Evolutionary conservation across 2,113 vertebrate genomes (phyloP).

Genomic region (Pedionomus torquatus): DNA sequence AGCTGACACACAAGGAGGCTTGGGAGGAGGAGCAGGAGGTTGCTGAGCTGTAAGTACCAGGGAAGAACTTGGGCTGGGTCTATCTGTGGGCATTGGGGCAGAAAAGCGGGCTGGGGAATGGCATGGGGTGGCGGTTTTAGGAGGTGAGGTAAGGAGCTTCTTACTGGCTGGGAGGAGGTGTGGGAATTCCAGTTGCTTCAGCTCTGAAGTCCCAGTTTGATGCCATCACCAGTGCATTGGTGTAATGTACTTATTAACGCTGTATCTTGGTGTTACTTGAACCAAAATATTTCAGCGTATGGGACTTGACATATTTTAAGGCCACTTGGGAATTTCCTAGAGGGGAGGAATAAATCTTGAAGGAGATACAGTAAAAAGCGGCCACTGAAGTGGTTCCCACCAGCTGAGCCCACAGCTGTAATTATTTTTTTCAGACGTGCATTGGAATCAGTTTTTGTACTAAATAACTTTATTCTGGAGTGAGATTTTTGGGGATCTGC

Average conservation of each 20-base stretch:
- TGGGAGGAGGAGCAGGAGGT: slow-evolving; percentile 99
- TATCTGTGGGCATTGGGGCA: background rate
- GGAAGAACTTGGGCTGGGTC: background rate
- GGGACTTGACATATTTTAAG: background rate
- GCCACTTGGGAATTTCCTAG: background rate
- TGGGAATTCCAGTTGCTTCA: background rate
- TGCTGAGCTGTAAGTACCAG: slow-evolving; percentile 91
- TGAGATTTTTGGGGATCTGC: background rate
- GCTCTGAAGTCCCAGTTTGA: background rate
- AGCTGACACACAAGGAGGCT: slow-evolving; percentile 96
- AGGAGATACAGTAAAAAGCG: background rate
- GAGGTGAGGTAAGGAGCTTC: background rate
- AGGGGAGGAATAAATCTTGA: background rate
- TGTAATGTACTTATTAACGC: background rate
- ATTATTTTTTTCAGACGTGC: background rate
- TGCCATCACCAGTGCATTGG: background rate
- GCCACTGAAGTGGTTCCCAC: background rate
- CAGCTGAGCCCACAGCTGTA: background rate
- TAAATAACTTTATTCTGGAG: background rate
- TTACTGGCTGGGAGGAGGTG: background rate
- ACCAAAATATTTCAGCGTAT: background rate
- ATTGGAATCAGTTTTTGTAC: background rate
- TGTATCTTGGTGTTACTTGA: background rate
- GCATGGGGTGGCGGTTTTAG: background rate
- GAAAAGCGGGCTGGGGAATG: background rate